Evolutionary conservation across 2,113 vertebrate genomes (phyloP).

Genomic region (Pollachius pollachius): DNA sequence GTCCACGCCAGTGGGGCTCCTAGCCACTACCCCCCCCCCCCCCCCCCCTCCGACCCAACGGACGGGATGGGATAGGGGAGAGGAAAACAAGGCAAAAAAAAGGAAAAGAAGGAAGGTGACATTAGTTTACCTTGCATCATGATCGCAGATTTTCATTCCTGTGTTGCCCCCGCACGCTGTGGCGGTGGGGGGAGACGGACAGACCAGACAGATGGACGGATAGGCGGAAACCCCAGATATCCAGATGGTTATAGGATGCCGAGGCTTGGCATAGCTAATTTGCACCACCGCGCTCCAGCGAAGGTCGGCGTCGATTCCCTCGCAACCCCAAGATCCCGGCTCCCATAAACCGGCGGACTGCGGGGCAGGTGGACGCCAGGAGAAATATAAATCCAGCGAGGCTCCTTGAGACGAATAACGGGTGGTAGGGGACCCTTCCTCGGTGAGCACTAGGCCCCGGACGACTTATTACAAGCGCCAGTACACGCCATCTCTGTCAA

Average conservation of each 20-base stretch:
- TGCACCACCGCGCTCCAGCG: slow-evolving; percentile 41
- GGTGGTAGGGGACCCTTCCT: slow-evolving; percentile 26
- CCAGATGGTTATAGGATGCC: slow-evolving; percentile 49
- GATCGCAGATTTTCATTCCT: slow-evolving; percentile 97
- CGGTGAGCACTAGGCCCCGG: slow-evolving; percentile 67
- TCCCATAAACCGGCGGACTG: slow-evolving; percentile 41
- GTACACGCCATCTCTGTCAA: slow-evolving; percentile 74
- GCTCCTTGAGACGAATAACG: slow-evolving; percentile 17
- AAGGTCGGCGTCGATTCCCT: slow-evolving; percentile 53
- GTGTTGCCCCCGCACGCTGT: slow-evolving; percentile 54
- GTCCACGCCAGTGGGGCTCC: too few relatives aligned
- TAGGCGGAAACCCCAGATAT: slow-evolving; percentile 17
- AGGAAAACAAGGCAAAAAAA: slow-evolving; percentile 23
- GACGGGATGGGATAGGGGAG: slow-evolving; percentile 21
- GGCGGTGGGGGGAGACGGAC: slow-evolving; percentile 14
- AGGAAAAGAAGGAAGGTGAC: too few relatives aligned
- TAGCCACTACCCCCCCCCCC: too few relatives aligned
- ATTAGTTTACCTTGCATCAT: slow-evolving; percentile 95
- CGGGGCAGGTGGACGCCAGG: slow-evolving; percentile 13
- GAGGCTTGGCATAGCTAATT: slow-evolving; percentile 63
- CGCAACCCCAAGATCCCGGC: slow-evolving; percentile 53
- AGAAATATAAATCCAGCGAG: too few relatives aligned
- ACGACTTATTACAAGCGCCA: slow-evolving; percentile 61
- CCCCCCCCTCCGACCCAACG: too few relatives aligned
- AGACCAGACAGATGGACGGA: slow-evolving; percentile 1